A percentile compares a stretch with the other conserved stretches of the same genome.
phyloP scores from a whole-genome alignment of 2,113 vertebrate species.

The Synchiropus splendidus region DNA sequence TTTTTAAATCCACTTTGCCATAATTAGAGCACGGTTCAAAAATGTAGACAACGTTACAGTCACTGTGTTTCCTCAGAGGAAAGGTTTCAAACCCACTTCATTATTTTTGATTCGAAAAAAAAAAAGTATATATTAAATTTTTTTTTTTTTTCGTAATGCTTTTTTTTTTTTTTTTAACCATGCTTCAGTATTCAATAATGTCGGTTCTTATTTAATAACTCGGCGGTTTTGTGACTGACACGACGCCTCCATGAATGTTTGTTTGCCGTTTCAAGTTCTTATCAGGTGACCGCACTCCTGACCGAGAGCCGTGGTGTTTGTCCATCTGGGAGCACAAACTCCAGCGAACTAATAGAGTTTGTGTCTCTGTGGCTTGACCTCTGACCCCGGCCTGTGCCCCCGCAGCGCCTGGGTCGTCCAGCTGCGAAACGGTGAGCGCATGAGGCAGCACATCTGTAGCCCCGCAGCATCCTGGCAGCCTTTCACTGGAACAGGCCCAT shows the following conservation, averaged over 20 bases:
- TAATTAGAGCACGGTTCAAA: constrained; percentile 21
- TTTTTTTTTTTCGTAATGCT: no score
- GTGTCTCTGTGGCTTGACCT: constrained; percentile 38
- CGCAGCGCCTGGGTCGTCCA: constrained; percentile 33
- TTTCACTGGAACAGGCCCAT: no score
- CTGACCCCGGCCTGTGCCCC: constrained; percentile 42
- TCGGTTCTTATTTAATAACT: no score
- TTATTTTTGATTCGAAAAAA: no score
- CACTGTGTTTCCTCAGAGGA: no score
- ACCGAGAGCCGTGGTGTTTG: constrained; percentile 1
- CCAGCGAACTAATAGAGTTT: neutral
- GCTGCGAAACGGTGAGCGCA: constrained; percentile 37
- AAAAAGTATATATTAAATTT: no score
- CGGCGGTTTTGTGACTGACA: no score
- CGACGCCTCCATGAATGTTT: constrained; percentile 11
- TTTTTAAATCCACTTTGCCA: constrained; percentile 31
- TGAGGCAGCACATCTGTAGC: constrained; percentile 22
- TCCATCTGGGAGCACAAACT: constrained; percentile 29
- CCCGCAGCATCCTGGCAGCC: constrained; percentile 13
- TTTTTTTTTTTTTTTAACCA: no score
- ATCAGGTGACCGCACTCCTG: constrained; percentile 25
- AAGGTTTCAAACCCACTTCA: no score
- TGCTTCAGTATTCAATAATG: no score
- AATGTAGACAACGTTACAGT: no score
- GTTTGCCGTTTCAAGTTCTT: constrained; percentile 9